Percentiles rank a stretch among this genome's conserved stretches.
These are phyloP conservation scores for Cordilura impudica DNA, from an alignment of 2,888 invertebrate species.

Conservation along the genomic window DNA sequence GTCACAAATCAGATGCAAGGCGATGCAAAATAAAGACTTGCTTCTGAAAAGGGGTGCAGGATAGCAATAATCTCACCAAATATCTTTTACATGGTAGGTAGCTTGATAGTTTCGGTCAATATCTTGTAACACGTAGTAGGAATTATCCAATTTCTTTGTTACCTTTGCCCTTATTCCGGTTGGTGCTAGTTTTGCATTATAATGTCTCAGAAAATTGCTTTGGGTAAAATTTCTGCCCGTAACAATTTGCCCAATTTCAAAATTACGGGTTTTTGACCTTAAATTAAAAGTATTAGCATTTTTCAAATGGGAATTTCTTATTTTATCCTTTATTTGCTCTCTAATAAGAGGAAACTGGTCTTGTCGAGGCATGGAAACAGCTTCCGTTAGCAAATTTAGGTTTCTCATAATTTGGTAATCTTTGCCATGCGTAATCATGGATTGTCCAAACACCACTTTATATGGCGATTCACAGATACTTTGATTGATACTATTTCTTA, in stretches of 20 bases:
- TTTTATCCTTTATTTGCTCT: not conserved
- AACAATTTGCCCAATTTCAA: no score
- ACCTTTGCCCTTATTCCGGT: not conserved
- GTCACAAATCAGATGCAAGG: not conserved
- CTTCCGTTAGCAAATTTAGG: not conserved
- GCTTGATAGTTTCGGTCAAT: not conserved
- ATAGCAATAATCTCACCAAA: not conserved
- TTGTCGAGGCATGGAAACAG: not conserved
- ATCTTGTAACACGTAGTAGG: not conserved
- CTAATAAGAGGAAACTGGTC: not conserved
- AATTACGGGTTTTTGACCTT: no score
- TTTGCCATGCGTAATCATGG: constrained; percentile 4
- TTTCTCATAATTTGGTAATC: not conserved
- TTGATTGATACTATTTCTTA: not conserved
- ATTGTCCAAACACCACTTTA: constrained; percentile 7
- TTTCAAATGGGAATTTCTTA: no score
- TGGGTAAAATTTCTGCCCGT: no score
- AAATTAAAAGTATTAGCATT: no score
- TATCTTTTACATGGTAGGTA: not conserved
- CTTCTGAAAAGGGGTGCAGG: not conserved
- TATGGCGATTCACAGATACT: not conserved
- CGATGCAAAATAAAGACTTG: not conserved
- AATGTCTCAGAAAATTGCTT: no score
- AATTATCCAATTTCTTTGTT: not conserved
- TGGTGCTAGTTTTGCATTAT: not conserved